Evolutionary conservation across 2,888 invertebrate species (phyloP), one percentile per base, ranked within the genome.

Genomic region (Proisotoma minuta): DNA sequence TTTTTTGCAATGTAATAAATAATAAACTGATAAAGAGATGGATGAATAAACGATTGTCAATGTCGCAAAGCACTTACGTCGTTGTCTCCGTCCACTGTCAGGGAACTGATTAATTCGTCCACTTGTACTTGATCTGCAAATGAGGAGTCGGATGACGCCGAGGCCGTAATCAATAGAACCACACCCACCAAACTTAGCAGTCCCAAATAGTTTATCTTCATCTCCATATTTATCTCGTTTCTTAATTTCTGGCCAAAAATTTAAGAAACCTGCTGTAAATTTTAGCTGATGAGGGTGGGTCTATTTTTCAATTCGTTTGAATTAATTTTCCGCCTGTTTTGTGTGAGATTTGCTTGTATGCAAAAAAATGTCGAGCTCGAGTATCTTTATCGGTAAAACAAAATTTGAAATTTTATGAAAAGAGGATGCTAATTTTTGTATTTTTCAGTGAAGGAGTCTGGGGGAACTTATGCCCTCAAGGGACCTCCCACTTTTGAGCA

Each of bases 401-500:
- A 43, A 20, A 26, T 26, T 28, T 23, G 20, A 23, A 40, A 27
- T 12, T 53, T 47, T 60, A 8, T 20, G 3, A 24, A 47, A 40
- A 15, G 26, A 18, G 29, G 26, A 12, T 57, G 22, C 4, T 29
- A 18, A 4, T 34, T 28, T 18, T 24, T 28, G 8, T 56, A 43
- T 50, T 63, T 57, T 67, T 8, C 53, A 73, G 73, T 73, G 20
- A 68, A 69, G 34, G 73, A 73, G 53, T 67, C 73, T 8, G 56
- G 26, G 20, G 73, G 73, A 23, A 70, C 68, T 0, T 73, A 72
- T 61, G 67, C 68, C 12, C 58, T 70, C 1, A 60, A 59, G 51
- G 73, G 73, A 24, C 69, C 70, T 26, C 69, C 71, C 0, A 57
- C 56, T 20, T 70, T 61, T 52, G 57, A 63, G 8, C 23, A 43